A percentile compares a stretch with the other conserved stretches of the same genome.
phyloP scores from a whole-genome alignment of 1,140 invertebrate species.

The Drosophila pachea region DNA sequence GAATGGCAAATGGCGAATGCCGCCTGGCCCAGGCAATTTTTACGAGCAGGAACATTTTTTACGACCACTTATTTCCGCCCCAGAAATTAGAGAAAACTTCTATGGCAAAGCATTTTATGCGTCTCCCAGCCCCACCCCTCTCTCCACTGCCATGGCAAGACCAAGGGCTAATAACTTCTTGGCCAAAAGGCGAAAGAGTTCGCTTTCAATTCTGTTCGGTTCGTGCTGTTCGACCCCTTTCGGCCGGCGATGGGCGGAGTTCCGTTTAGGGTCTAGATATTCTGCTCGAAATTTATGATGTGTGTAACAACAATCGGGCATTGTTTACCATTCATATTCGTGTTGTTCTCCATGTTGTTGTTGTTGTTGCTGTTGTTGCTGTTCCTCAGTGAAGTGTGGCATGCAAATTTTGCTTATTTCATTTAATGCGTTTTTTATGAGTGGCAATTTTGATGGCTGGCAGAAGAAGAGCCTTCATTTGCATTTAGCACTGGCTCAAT shows the following conservation, averaged over 20 bases:
- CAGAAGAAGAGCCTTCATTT: conserved; percentile 22
- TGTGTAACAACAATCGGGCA: conserved; percentile 71
- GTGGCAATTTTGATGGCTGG: conserved; percentile 29
- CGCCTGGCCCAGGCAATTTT: conserved; percentile 35
- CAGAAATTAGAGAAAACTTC: conserved; percentile 74
- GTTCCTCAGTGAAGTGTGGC: conserved; percentile 45
- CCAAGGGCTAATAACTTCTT: conserved; percentile 46
- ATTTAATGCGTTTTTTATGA: conserved; percentile 69
- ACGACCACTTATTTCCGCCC: conserved; percentile 77
- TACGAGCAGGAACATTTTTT: conserved; percentile 70
- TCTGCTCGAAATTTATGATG: conserved; percentile 65
- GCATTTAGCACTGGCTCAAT: conserved; percentile 54
- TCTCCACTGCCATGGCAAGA: neutral
- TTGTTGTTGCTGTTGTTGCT: conserved; percentile 16
- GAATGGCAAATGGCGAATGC: no score
- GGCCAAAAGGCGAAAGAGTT: conserved; percentile 46
- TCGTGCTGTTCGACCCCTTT: conserved; percentile 1
- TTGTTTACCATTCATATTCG: conserved; percentile 35
- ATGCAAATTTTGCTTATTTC: conserved; percentile 70
- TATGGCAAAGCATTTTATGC: conserved; percentile 53
- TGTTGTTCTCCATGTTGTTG: conserved; percentile 16
- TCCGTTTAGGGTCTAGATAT: conserved; percentile 13
- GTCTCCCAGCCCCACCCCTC: neutral
- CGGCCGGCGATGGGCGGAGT: neutral
- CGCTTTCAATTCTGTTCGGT: no score